These are phyloP conservation scores for Spinus pinus DNA, from an alignment of 2,797 vertebrate species.

Conservation along the genomic window DNA sequence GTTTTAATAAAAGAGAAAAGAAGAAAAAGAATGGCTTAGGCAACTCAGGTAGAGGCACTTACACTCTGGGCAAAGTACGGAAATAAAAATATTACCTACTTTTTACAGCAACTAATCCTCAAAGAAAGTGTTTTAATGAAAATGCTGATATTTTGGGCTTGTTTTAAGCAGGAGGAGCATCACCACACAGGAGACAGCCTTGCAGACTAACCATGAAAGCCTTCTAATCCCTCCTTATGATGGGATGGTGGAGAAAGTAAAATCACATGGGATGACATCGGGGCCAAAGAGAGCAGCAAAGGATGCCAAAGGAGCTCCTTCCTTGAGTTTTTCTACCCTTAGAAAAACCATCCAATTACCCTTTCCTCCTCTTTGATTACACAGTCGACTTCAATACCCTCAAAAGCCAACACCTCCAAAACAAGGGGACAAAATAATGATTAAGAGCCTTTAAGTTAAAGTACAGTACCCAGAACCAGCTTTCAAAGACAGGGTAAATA, in stretches of 20 bases:
- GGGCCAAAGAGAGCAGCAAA: neutral
- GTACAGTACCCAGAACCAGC: neutral
- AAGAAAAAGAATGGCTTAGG: neutral
- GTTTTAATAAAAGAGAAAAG: neutral
- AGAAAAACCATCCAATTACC: neutral
- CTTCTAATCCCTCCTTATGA: neutral
- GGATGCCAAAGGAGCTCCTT: neutral
- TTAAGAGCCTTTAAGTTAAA: neutral
- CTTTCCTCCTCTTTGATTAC: neutral
- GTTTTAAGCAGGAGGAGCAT: neutral
- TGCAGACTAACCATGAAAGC: neutral
- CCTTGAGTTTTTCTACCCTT: neutral
- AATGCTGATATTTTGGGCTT: neutral
- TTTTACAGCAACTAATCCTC: neutral
- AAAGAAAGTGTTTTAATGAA: neutral
- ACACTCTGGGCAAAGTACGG: neutral
- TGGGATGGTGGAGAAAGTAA: neutral
- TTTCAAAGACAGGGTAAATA: neutral
- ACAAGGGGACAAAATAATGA: neutral
- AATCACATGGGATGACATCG: neutral
- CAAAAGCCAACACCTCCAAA: neutral
- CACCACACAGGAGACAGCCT: neutral
- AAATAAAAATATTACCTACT: neutral
- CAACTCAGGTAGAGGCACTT: neutral
- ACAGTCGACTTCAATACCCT: neutral